Evolutionary conservation across 2,797 vertebrate genomes (phyloP), one percentile per base, ranked within the genome.

Genomic region (Enteromius mattozi): DNA sequence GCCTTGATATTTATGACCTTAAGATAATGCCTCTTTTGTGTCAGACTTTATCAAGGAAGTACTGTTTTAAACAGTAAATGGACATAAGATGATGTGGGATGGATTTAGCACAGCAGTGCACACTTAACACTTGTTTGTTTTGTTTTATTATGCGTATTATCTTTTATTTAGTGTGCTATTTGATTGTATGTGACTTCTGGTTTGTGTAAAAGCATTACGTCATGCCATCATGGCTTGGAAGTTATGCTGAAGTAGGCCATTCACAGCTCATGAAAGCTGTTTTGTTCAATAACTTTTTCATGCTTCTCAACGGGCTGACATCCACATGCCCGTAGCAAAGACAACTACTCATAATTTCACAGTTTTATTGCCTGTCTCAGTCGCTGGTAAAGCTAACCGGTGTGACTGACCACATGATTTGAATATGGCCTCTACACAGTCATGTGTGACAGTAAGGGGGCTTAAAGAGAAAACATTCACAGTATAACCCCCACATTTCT

Each of bases 311-410:
- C 24, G 47, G 59, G 51, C 74, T 88, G 78, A 82, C 82, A 61
- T 81, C 59, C 80, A 68, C 61, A 49, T 81, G 84, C 49, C 35
- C 56, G 13, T 37, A 72, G 79, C 6, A 54, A 81, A 81, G 72
- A 85, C 72, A 85, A 87, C 81, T 86, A 42, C 68, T 75, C 30
- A 51, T 78, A 59, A 86, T 84, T 86, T 88, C 71, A 61, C 30
- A 42, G 78, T 70, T 72, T 83, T 81, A 74, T 69, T 37, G 49
- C 3, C 27, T 47, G 42, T 63, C 33, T 45, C 51, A 84, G 82
- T 86, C 47, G 51, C 45, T 78, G 76, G 56, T 78, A 45, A 59
- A 74, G 47, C n/a, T 83, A 40, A 40, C 66, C 68, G 42, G 70
- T 17, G 37, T 56, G 70, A 69, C 66, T 81, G 84, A 84, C 61